Base-by-base conservation (phyloP, 1,140 invertebrate species). In the Harpegnathos saltator region DNA sequence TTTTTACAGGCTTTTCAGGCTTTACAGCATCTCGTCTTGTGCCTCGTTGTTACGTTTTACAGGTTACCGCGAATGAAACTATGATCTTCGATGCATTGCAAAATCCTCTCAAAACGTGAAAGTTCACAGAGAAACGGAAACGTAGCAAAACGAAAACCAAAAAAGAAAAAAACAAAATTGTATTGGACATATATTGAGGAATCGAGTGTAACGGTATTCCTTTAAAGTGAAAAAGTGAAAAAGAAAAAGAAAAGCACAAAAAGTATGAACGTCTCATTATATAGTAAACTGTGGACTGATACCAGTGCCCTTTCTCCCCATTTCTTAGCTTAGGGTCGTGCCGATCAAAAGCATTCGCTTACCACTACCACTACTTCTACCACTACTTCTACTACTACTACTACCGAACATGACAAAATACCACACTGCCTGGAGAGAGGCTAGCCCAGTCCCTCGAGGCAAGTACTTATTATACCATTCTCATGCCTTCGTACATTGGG, bases 281-380 rank as follows among this genome's bases (percentile, higher is more conserved):
- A 85, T 88, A 92, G 89, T 85, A 91, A 90, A 89, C 90, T 93
- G 91, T 94, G 91, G 92, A 93, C 91, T 94, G 92, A 93, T 94
- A 94, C 91, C 93, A 94, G 93, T 93, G 92, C 93, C 93, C 94
- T 94, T 94, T 94, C 93, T 94, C 93, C 93, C 91, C 91, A 92
- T 94, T 94, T 94, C 94, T 94, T 94, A 94, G 94, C 94, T 94
- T 94, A 94, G 94, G 93, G 93, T 94, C 91, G 93, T 91, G 93
- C 92, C 92, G 93, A 94, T 93, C 93, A 94, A 94, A 94, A 94
- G 94, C 93, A 94, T 94, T 94, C 90, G 92, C 93, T 94, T 94
- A 93, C 93, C 92, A 94, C 93, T 93, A 93, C 92, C 90, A 93
- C 92, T 93, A 92, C 93, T 93, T 92, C 92, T 90, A 93, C 92